phyloP scores from a whole-genome alignment of 2,113 vertebrate species.

The Prinia subflava region DNA sequence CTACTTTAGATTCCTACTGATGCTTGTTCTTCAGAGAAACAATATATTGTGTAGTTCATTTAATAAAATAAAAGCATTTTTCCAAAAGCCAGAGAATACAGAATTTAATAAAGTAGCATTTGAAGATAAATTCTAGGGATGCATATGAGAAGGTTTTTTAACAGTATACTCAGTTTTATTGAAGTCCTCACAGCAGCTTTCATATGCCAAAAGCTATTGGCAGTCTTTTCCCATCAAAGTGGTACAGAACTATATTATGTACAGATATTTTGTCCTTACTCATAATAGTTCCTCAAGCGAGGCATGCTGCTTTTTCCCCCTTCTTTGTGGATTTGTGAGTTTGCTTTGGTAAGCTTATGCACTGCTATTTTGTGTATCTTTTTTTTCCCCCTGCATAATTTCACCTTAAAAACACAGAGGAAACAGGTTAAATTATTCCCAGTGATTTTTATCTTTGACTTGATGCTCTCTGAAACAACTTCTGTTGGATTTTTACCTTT shows the following conservation, averaged over 20 bases:
- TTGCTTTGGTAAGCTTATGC: not conserved
- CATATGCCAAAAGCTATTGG: conserved; percentile 9
- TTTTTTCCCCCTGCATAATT: not conserved
- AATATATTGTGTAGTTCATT: conserved; percentile 45
- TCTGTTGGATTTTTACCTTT: not conserved
- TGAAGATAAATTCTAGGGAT: conserved; percentile 15
- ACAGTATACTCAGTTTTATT: conserved; percentile 17
- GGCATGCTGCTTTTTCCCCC: not conserved
- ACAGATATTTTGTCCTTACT: not conserved
- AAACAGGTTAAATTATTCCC: not conserved
- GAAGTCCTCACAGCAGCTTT: conserved; percentile 22
- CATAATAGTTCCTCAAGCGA: not conserved
- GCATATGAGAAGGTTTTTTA: conserved; percentile 22
- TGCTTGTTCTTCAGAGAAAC: conserved; percentile 44
- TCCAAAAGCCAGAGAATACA: conserved; percentile 1
- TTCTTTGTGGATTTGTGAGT: not conserved
- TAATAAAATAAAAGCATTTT: conserved; percentile 59
- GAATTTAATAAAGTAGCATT: conserved; percentile 4
- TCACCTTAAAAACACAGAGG: not conserved
- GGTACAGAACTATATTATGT: not conserved
- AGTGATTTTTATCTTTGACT: not conserved
- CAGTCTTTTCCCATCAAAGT: not conserved
- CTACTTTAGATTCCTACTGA: not conserved
- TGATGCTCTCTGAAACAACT: not conserved
- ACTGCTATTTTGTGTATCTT: not conserved